Percentiles rank a stretch among this genome's conserved stretches.
Evolutionary conservation across 2,797 vertebrate species (phyloP).

Genomic region (Protosalanx chinensis): DNA sequence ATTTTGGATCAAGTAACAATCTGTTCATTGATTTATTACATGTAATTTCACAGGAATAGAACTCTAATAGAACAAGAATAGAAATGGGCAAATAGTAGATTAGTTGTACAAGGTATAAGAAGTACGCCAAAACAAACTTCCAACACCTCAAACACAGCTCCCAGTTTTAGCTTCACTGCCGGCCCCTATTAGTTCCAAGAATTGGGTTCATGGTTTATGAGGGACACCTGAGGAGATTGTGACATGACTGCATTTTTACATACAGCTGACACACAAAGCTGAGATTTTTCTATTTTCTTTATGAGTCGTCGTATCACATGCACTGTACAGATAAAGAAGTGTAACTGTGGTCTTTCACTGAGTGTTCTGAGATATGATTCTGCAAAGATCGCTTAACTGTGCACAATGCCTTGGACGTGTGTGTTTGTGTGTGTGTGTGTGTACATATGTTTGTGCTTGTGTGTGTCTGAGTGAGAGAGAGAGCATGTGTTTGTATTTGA

Average conservation of each 20-base stretch:
- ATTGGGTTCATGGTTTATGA: neutral
- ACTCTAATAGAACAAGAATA: no score
- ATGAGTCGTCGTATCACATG: neutral
- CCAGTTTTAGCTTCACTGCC: neutral
- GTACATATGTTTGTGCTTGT: neutral
- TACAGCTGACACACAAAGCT: constrained; percentile 2
- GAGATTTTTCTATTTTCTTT: constrained; percentile 4
- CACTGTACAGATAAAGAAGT: neutral
- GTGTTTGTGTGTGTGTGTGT: neutral
- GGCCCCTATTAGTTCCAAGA: neutral
- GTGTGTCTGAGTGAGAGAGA: constrained; percentile 23
- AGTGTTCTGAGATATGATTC: constrained; percentile 12
- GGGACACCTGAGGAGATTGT: neutral
- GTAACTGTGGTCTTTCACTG: neutral
- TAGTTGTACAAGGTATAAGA: constrained; percentile 50
- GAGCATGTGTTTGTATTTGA: constrained; percentile 22
- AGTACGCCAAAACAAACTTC: constrained; percentile 37
- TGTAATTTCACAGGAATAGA: constrained; percentile 29
- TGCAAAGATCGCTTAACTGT: neutral
- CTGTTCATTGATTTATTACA: constrained; percentile 49
- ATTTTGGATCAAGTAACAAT: constrained; percentile 51
- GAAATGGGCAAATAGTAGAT: constrained; percentile 42
- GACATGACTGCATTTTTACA: neutral
- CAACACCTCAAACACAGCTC: constrained; percentile 2
- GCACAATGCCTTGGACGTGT: constrained; percentile 3